Conservation (phyloP, 2,888 invertebrate species). For the Scrobipalpa atriplicella region DNA sequence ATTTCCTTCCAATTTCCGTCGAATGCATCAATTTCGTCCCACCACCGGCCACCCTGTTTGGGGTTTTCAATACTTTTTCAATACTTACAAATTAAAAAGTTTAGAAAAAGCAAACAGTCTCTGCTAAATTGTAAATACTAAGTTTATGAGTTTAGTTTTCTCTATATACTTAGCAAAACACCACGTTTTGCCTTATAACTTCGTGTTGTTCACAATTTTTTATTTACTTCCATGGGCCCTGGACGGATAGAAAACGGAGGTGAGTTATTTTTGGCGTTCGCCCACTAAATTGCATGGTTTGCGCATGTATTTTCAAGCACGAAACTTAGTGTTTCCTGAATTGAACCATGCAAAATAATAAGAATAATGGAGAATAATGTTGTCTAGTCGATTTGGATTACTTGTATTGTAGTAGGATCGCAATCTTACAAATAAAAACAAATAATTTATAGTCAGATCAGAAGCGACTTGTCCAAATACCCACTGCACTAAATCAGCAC, state of each 20-base stretch:
- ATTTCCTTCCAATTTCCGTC: too few species aligned
- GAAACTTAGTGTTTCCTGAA: neutral
- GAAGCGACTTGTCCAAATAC: too few species aligned
- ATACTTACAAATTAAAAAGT: too few species aligned
- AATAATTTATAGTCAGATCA: too few species aligned
- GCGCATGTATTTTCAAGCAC: constrained; percentile 5
- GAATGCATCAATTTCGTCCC: too few species aligned
- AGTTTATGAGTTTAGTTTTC: neutral
- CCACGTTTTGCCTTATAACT: constrained; percentile 1
- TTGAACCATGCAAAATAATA: neutral
- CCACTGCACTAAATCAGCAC: too few species aligned
- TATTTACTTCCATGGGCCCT: constrained; percentile 76
- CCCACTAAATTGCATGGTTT: neutral
- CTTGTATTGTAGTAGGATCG: neutral
- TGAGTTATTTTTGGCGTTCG: constrained; percentile 54
- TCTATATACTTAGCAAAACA: neutral
- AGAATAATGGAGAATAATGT: neutral
- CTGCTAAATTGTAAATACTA: neutral
- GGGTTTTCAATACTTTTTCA: too few species aligned
- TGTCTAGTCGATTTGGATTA: neutral
- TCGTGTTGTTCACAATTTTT: constrained; percentile 39
- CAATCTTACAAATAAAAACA: too few species aligned
- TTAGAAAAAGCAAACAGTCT: neutral
- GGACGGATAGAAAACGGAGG: constrained; percentile 76
- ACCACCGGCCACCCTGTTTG: too few species aligned